Conservation (phyloP, 2,797 vertebrate genomes). For the Pseudomugil gertrudae region DNA sequence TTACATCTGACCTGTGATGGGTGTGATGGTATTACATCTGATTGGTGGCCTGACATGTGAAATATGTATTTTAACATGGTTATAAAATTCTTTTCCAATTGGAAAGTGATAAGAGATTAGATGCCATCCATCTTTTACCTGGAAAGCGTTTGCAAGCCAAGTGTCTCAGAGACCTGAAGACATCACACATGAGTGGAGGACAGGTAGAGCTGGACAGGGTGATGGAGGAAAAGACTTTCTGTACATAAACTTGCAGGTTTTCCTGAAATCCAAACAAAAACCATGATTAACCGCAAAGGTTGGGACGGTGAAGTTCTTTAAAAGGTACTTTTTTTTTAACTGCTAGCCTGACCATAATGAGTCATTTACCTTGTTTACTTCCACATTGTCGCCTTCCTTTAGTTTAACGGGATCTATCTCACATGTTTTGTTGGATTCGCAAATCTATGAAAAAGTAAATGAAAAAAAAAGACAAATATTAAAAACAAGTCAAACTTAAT, state of each 20-base stretch:
- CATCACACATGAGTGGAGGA: constrained; percentile 96
- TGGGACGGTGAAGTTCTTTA: too few relatives aligned
- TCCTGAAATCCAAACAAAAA: constrained; percentile 81
- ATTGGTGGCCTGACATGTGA: too few relatives aligned
- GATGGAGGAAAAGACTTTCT: constrained; percentile 95
- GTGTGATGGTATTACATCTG: not conserved
- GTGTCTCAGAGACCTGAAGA: constrained; percentile 93
- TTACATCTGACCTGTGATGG: too few relatives aligned
- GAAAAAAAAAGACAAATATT: not conserved
- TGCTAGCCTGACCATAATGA: not conserved
- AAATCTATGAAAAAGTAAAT: constrained; percentile 85
- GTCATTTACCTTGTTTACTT: constrained; percentile 90
- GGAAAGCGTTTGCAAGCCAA: constrained; percentile 93
- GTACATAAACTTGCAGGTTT: constrained; percentile 94
- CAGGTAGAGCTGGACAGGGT: constrained; percentile 94
- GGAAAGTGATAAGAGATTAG: not conserved
- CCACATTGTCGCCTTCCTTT: constrained; percentile 95
- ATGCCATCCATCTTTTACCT: constrained; percentile 81
- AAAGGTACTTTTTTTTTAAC: not conserved
- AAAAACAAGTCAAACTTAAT: not conserved
- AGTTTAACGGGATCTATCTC: constrained; percentile 96
- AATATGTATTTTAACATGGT: too few relatives aligned
- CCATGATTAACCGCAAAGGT: not conserved
- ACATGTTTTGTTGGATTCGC: constrained; percentile 94
- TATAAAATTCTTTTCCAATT: not conserved